Evolutionary conservation across 1,140 invertebrate genomes (phyloP), one percentile per base, ranked within the genome.

Genomic region (Aphelinus atriplicis): DNA sequence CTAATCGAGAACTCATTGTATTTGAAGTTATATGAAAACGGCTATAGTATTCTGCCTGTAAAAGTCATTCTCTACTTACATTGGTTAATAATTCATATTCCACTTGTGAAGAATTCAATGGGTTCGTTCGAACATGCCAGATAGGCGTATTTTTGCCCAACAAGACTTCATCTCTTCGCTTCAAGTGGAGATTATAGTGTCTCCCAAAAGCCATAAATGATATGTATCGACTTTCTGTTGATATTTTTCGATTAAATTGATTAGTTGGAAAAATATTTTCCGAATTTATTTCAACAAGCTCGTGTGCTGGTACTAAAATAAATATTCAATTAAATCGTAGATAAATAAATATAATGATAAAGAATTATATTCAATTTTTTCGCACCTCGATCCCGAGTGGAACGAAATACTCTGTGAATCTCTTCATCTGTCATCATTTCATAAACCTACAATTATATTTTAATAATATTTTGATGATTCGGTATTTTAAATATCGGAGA

Each of bases 91-190:
- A n/a, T 9, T 60, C 58, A 67, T 75, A 75, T 1, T 70, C 43
- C n/a, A 55, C 50, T 3, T 56, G 10, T 3, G 67, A 64, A 42
- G 47, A 65, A 58, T 75, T 75, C 3, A 6, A 7, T 3, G 66
- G 51, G 70, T 64, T 58, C 2, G 67, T 47, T 50, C 70, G 4
- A 58, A 45, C 61, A 43, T 58, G 66, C 73, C 73, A 75, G 51
- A 75, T 65, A n/a, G 66, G 66, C 2, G 73, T 75, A 51, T 75
- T 70, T 75, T 70, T 75, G 50, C 73, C 73, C 42, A 75, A 4
- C 51, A 75, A 58, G 6, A 75, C 67, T 51, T 70, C 26, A 50
- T 75, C 73, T 45, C 73, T 58, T 48, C 45, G 53, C 58, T 64
- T 64, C 45, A 75, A 65, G n/a, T 65, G 45, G 2, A 75, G 45